A percentile compares a stretch with the other conserved stretches of the same genome.
Conservation (phyloP, 2,113 vertebrate species). For the Sinocyclocheilus grahami region DNA sequence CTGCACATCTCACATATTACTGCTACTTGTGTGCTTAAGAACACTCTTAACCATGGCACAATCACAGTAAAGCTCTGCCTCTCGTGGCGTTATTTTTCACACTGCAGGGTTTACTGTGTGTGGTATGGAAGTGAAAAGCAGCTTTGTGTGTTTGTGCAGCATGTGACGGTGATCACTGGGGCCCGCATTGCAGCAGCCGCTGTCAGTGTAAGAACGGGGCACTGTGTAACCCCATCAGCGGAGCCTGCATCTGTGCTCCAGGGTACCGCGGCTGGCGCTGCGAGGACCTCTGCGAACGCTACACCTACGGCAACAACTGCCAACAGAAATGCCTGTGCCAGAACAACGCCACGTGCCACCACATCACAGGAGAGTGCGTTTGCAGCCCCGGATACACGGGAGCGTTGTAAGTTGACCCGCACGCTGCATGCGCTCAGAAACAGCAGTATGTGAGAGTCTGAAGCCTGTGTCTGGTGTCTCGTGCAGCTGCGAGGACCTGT, state of each 20-base stretch:
- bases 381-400: constrained; percentile 94
- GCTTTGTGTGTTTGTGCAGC: constrained; percentile 69
- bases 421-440: too few species aligned
- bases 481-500: constrained; percentile 90
- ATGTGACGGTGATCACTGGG: constrained; percentile 92
- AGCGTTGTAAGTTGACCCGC: constrained; percentile 85
- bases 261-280: constrained; percentile 94
- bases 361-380: constrained; percentile 88
- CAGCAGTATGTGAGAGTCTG: too few species aligned
- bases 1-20: too few species aligned
- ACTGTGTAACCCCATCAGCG: constrained; percentile 95
- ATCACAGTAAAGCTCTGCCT: not conserved
- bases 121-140: too few species aligned
- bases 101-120: not conserved
- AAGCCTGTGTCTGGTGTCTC: too few species aligned
- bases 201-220: constrained; percentile 95
- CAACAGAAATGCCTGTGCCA: constrained; percentile 94
- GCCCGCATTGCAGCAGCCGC: constrained; percentile 92
- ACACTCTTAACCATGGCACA: too few species aligned
- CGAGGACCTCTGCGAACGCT: constrained; percentile 81
- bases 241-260: constrained; percentile 87
- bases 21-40: too few species aligned
- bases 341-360: constrained; percentile 89
- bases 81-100: too few species aligned
- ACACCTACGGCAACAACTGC: constrained; percentile 86